Evolutionary conservation across 2,797 vertebrate genomes (phyloP).

Genomic region (Epinephelus malabaricus): DNA sequence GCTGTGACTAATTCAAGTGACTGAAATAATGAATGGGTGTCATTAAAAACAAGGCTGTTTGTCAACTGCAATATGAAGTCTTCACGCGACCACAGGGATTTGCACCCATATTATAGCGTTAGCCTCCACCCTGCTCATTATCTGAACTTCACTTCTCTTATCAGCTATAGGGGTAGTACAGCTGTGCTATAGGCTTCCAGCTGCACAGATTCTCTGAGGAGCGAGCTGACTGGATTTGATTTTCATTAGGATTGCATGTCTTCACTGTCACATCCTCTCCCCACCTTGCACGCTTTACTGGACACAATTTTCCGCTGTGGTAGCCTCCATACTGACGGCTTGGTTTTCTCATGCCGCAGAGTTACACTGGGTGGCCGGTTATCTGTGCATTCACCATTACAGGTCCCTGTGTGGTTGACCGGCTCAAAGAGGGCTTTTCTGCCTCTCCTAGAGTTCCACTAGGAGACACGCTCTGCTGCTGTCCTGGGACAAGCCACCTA

Average conservation of each 20-base stretch:
- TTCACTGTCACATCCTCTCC: slow-evolving; percentile 82
- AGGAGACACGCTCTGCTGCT: slow-evolving; percentile 61
- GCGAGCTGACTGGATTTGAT: slow-evolving; percentile 80
- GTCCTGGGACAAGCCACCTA: slow-evolving; percentile 45
- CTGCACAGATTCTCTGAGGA: slow-evolving; percentile 44
- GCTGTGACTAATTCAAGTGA: slow-evolving; percentile 33
- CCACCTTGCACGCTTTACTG: slow-evolving; percentile 83
- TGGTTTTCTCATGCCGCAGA: slow-evolving; percentile 72
- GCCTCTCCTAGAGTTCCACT: slow-evolving; percentile 44
- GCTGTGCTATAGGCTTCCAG: slow-evolving; percentile 48
- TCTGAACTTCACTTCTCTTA: slow-evolving; percentile 53
- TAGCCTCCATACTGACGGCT: slow-evolving; percentile 74
- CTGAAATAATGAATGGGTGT: slow-evolving; percentile 18
- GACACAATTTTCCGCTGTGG: slow-evolving; percentile 85
- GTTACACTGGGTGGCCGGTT: slow-evolving; percentile 72
- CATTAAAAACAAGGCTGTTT: slow-evolving; percentile 16
- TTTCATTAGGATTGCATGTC: slow-evolving; percentile 87
- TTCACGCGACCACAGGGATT: slow-evolving; percentile 7
- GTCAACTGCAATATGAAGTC: slow-evolving; percentile 16
- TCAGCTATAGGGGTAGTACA: slow-evolving; percentile 48
- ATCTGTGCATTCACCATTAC: slow-evolving; percentile 75
- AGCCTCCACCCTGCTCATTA: slow-evolving; percentile 44
- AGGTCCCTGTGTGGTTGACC: slow-evolving; percentile 61
- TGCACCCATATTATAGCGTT: slow-evolving; percentile 3
- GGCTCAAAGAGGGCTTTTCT: slow-evolving; percentile 66